These are phyloP conservation scores for Eospalax fontanierii DNA, from an alignment of 2,797 vertebrate genomes.

Conservation along the genomic window DNA sequence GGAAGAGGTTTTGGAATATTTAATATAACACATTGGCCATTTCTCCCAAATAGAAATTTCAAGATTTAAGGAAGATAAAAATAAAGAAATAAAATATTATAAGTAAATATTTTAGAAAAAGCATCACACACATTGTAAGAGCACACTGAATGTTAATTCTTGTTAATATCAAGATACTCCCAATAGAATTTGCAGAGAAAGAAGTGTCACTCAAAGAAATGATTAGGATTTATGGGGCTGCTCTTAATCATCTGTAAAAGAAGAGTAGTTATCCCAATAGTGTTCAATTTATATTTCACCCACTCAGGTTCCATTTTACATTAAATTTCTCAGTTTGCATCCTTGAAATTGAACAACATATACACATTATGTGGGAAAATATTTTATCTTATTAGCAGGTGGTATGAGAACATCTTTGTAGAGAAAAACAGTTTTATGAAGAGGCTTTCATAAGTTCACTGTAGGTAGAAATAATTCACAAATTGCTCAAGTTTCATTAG, in stretches of 20 bases:
- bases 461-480: slow-evolving; percentile 56
- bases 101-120: slow-evolving; percentile 15
- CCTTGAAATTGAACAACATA: slow-evolving; percentile 56
- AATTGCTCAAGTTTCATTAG: slow-evolving; percentile 53
- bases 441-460: slow-evolving; percentile 51
- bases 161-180: slow-evolving; percentile 52
- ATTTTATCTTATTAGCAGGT: slow-evolving; percentile 66
- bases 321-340: slow-evolving; percentile 53
- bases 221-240: not conserved
- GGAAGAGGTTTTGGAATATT: slow-evolving; percentile 30
- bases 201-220: not conserved
- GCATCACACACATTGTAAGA: not conserved
- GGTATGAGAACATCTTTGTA: slow-evolving; percentile 49
- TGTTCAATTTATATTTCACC: slow-evolving; percentile 28
- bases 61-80: slow-evolving; percentile 21
- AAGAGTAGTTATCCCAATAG: not conserved
- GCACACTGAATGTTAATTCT: slow-evolving; percentile 44
- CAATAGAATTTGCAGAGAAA: slow-evolving; percentile 21
- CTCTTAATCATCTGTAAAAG: slow-evolving; percentile 18
- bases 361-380: slow-evolving; percentile 60
- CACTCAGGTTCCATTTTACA: slow-evolving; percentile 25
- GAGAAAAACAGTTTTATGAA: slow-evolving; percentile 47
- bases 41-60: not conserved
- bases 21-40: not conserved
- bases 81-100: slow-evolving; percentile 26